These are phyloP conservation scores for Rostratula benghalensis DNA, from an alignment of 2,113 vertebrate species.

Conservation along the genomic window DNA sequence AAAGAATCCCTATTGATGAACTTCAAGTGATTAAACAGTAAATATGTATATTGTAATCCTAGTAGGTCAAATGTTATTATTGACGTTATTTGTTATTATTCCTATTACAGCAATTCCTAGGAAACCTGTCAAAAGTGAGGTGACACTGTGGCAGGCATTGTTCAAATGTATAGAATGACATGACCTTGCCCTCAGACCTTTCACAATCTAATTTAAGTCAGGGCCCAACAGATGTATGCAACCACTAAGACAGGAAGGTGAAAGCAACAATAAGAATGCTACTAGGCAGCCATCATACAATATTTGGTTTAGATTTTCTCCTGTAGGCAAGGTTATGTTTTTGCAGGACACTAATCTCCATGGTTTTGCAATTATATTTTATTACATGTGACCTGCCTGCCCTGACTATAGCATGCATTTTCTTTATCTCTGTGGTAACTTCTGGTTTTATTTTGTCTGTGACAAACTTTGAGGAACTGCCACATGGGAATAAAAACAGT, in stretches of 20 bases:
- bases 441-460: conserved; percentile 3
- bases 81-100: background rate
- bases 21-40: background rate
- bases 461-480: background rate
- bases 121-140: background rate
- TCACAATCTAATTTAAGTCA: conserved; percentile 7
- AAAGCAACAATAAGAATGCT: background rate
- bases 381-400: background rate
- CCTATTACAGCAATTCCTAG: background rate
- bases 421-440: background rate
- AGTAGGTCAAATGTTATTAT: background rate
- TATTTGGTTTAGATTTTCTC: background rate
- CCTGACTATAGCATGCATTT: background rate
- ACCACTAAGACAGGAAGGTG: background rate
- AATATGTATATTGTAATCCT: background rate
- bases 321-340: background rate
- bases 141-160: background rate
- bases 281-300: background rate
- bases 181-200: conserved; percentile 33
- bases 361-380: accelerated
- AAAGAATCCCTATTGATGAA: background rate
- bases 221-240: background rate
- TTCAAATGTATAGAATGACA: background rate
- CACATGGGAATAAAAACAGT: background rate
- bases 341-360: background rate